Conservation (phyloP, 2,797 vertebrate genomes). For the Acropternis orthonyx region DNA sequence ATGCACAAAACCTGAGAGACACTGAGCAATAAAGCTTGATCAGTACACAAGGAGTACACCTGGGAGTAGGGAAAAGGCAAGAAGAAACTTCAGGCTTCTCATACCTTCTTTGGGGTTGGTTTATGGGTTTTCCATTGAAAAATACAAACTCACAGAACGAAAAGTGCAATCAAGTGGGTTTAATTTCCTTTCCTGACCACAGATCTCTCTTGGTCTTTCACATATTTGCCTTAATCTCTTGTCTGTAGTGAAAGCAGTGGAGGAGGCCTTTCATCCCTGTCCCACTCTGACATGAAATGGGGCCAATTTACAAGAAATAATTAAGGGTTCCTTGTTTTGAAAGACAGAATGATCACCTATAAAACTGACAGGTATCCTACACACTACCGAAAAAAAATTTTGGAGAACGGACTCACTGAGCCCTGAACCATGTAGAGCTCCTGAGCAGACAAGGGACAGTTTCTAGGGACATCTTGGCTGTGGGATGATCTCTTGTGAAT, state of each 20-base stretch:
- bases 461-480: neutral
- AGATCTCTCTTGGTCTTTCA: neutral
- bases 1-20: neutral
- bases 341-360: neutral
- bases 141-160: neutral
- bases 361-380: neutral
- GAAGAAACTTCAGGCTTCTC: neutral
- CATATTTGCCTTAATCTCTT: neutral
- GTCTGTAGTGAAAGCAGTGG: neutral
- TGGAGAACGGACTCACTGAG: neutral
- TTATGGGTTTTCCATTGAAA: neutral
- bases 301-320: neutral
- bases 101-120: neutral
- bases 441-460: neutral
- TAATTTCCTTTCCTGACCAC: neutral
- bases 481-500: neutral
- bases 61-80: neutral
- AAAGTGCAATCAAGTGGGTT: neutral
- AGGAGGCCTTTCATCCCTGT: neutral
- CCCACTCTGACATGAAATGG: neutral
- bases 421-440: neutral
- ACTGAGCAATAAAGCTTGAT: neutral
- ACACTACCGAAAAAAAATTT: neutral
- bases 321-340: neutral
- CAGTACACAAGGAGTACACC: neutral